phyloP scores from a whole-genome alignment of 1,140 invertebrate species.

The Archegozetes longisetosus region DNA sequence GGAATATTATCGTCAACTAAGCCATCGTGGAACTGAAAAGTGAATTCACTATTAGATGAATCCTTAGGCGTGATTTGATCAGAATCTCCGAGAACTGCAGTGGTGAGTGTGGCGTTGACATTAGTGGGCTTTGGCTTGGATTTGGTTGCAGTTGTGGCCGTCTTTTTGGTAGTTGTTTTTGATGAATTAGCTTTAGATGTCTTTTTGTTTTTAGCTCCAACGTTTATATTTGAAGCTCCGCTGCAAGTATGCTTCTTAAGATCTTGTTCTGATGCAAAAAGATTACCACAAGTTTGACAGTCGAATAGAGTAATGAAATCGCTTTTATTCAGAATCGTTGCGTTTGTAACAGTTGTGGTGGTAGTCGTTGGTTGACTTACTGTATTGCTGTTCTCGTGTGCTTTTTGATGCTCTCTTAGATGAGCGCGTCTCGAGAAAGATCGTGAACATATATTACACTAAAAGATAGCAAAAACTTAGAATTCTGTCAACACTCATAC shows the following conservation, averaged over 20 bases:
- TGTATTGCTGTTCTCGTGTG: not conserved
- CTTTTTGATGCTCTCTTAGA: slow-evolving; percentile 14
- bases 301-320: not conserved
- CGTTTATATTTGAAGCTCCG: not conserved
- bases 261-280: not conserved
- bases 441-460: slow-evolving; percentile 9
- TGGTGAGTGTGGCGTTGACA: not conserved
- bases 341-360: not conserved
- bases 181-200: not conserved
- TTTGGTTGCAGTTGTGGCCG: not conserved
- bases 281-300: not conserved
- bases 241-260: not conserved
- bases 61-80: not conserved
- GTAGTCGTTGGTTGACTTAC: not conserved
- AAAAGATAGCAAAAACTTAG: not conserved
- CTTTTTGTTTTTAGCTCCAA: not conserved
- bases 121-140: not conserved
- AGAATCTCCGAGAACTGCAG: not conserved
- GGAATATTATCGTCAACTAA: slow-evolving; percentile 15
- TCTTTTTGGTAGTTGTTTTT: not conserved
- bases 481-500: slow-evolving; percentile 73
- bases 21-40: not conserved
- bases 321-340: not conserved
- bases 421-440: slow-evolving; percentile 17
- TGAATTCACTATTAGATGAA: not conserved